These are phyloP conservation scores for Malurus leucopterus DNA, from an alignment of 2,797 vertebrate genomes.

Conservation along the genomic window DNA sequence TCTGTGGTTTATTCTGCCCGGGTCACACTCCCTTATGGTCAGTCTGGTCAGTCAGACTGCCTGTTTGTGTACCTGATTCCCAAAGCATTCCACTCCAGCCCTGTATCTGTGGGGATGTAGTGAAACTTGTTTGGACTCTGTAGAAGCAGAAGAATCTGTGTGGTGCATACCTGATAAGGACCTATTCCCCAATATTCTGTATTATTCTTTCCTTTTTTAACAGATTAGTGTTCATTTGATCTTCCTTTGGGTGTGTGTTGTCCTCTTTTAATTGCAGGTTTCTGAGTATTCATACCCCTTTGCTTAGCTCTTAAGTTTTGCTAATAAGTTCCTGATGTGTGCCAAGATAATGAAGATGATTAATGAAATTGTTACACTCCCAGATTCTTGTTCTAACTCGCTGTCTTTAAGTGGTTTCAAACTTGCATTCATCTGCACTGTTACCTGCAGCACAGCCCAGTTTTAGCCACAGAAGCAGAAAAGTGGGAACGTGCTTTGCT, in stretches of 20 bases:
- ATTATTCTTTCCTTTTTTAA: constrained; percentile 11
- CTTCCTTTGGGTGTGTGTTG: constrained; percentile 36
- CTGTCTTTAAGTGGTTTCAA: constrained; percentile 15
- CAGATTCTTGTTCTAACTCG: constrained; percentile 48
- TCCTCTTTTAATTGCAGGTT: constrained; percentile 32
- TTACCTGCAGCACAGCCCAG: constrained; percentile 8
- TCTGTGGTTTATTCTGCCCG: neutral
- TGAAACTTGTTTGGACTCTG: neutral
- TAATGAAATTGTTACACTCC: constrained; percentile 56
- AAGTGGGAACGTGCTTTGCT: neutral
- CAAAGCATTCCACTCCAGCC: neutral
- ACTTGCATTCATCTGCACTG: neutral
- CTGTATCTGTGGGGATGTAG: fast-evolving
- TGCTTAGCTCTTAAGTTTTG: constrained; percentile 38
- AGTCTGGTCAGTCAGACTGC: neutral
- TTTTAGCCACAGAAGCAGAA: neutral
- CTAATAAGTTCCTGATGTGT: constrained; percentile 53
- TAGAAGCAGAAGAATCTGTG: neutral
- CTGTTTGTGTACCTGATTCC: neutral
- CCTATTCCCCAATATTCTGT: neutral
- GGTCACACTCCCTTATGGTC: neutral
- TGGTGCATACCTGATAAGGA: neutral
- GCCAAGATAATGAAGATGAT: constrained; percentile 48
- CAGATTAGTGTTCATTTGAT: constrained; percentile 44
- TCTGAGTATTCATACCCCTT: constrained; percentile 4